Evolutionary conservation across 2,113 vertebrate genomes (phyloP).

Genomic region (Pluvianellus socialis): DNA sequence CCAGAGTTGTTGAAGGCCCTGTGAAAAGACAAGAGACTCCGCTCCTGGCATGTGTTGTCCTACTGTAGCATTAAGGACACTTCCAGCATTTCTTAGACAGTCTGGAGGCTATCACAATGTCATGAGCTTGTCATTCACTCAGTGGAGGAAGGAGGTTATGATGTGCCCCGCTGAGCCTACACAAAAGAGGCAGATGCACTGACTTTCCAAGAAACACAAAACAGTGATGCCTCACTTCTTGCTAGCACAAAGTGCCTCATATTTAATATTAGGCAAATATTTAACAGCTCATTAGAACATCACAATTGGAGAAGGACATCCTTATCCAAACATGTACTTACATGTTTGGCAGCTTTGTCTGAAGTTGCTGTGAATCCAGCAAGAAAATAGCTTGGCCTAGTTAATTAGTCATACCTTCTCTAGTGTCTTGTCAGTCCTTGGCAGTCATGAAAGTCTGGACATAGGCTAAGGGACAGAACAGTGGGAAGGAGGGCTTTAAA

Average conservation of each 20-base stretch:
- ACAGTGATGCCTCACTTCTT: background rate
- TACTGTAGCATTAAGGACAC: background rate
- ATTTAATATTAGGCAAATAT: slow-evolving; percentile 28
- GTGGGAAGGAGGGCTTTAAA: slow-evolving; percentile 37
- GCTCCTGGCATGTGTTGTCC: background rate
- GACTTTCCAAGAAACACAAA: background rate
- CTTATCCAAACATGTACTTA: slow-evolving; percentile 34
- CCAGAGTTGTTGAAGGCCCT: background rate
- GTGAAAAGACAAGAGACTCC: background rate
- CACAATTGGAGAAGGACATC: background rate
- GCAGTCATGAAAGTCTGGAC: slow-evolving; percentile 60
- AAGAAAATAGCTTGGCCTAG: slow-evolving; percentile 56
- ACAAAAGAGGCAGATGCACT: background rate
- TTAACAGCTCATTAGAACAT: slow-evolving; percentile 40
- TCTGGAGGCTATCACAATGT: background rate
- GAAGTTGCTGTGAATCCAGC: slow-evolving; percentile 21
- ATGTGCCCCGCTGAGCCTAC: background rate
- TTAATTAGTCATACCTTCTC: slow-evolving; percentile 73
- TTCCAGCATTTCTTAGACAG: background rate
- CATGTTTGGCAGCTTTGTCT: slow-evolving; percentile 40
- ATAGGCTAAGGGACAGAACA: slow-evolving; percentile 46
- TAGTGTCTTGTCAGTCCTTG: slow-evolving; percentile 67
- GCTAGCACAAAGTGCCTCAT: background rate
- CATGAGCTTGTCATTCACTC: background rate
- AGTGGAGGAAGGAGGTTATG: rapidly evolving